These are phyloP conservation scores for Psettodes erumei DNA, from an alignment of 2,113 vertebrate genomes.

Conservation along the genomic window DNA sequence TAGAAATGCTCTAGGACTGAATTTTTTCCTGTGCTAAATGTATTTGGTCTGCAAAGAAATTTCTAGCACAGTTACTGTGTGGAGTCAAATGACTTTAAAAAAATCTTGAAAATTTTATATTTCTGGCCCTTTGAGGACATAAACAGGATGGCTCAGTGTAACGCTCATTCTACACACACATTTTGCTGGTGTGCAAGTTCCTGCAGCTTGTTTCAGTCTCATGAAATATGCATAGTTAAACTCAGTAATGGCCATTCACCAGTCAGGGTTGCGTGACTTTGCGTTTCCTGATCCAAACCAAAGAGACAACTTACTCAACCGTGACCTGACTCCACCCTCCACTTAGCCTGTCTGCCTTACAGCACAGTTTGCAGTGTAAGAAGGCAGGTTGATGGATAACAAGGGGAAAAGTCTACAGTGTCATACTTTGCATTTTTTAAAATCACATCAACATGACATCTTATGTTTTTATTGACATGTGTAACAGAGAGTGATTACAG, in stretches of 20 bases:
- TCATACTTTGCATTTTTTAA: background rate
- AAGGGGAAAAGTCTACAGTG: background rate
- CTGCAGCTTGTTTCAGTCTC: constrained; percentile 49
- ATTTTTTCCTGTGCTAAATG: background rate
- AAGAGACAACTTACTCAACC: constrained; percentile 54
- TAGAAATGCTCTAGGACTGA: background rate
- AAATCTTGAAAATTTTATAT: background rate
- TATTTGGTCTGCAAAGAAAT: background rate
- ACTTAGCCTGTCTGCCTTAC: background rate
- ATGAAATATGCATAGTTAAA: constrained; percentile 74
- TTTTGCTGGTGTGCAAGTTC: constrained; percentile 19
- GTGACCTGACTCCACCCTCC: constrained; percentile 21
- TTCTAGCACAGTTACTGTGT: background rate
- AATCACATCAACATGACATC: background rate
- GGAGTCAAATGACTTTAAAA: background rate
- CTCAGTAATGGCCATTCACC: constrained; percentile 40
- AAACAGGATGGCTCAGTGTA: background rate
- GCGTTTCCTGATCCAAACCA: constrained; percentile 53
- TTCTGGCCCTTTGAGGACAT: background rate
- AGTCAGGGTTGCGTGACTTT: constrained; percentile 46
- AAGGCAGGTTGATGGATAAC: background rate
- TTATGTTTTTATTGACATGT: background rate
- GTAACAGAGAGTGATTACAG: background rate
- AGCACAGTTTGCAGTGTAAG: background rate
- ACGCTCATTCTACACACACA: background rate